Evolutionary conservation across 2,113 vertebrate species (phyloP).

Genomic region (Ptilorrhoa leucosticta): DNA sequence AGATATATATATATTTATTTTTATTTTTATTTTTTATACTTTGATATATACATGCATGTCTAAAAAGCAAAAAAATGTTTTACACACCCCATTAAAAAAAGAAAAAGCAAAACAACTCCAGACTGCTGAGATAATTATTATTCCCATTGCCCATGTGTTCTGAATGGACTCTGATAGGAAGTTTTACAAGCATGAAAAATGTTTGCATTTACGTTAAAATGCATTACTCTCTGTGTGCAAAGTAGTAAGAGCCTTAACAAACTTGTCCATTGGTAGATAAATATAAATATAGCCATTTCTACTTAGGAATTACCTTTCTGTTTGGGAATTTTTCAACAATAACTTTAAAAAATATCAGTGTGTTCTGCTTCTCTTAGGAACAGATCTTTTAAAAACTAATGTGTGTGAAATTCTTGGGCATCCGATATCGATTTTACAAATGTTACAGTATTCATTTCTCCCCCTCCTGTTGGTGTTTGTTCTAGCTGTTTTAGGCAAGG

Average conservation of each 20-base stretch:
- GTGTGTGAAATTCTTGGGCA: neutral
- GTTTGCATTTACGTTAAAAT: neutral
- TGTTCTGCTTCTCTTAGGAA: neutral
- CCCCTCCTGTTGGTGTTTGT: neutral
- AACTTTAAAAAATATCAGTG: neutral
- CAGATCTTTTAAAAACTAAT: neutral
- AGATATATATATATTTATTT: too few relatives aligned
- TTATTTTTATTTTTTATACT: neutral
- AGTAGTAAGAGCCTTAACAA: neutral
- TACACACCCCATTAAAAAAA: neutral
- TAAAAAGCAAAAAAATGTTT: neutral
- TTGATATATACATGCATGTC: neutral
- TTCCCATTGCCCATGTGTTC: neutral
- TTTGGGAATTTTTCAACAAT: neutral
- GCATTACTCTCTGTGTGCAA: neutral
- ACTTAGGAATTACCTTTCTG: neutral
- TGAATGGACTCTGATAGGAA: neutral
- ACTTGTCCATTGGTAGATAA: neutral
- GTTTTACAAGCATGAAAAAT: neutral
- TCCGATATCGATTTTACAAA: neutral
- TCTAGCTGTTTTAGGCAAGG: neutral
- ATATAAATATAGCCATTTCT: neutral
- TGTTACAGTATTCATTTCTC: neutral
- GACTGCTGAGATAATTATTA: neutral
- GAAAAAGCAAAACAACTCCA: neutral